Base-by-base conservation (phyloP, 2,797 vertebrate species). In the Paguma larvata region DNA sequence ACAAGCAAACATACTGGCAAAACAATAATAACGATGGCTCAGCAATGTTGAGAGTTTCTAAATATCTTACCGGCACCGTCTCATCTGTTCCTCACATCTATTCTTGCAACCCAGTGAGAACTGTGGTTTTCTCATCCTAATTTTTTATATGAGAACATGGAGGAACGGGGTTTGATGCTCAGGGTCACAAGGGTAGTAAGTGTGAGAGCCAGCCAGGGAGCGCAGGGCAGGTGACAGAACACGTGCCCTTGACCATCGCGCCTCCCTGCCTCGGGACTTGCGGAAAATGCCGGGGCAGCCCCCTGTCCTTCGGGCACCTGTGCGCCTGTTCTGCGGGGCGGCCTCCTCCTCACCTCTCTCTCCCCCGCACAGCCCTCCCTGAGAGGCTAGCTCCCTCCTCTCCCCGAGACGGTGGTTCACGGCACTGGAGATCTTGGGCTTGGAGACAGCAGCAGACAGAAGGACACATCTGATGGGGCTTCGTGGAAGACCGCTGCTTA, bases 61-160 rank as follows among this genome's bases (percentile, higher is more conserved):
- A 75, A 15, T 0, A 12, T 7, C 1, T 0, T 0, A 19, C 25
- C 0, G 6, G 1, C 21, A 2, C 12, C 1, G 0, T 34, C 46
- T 79, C 21, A 4, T n/a, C 6, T 21, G 5, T 41, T 46, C 12
- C 38, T 19, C 34, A 19, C 2, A 5, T 53, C 51, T 53, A 53
- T 53, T 53, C 51, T 53, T 53, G 30, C 6, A 2, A 44, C 5
- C 62, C 48, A 30, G n/a, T 0, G 1, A 41, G 30, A 59, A 68
- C 15, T 4, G 0, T 18, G 30, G 27, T 85, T 91, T 80, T 34
- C 32, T 34, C 48, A 14, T 59, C 53, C 44, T 82, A 10, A 13
- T 1, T 67, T 68, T 85, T 15, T 21, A 38, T 67, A 13, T 5
- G 70, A 88, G 88, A 34, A 79, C 53, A 11, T 51, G 2, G 27